These are phyloP conservation scores for Neosilurus hyrtlii DNA, from an alignment of 2,797 vertebrate species.

Conservation along the genomic window DNA sequence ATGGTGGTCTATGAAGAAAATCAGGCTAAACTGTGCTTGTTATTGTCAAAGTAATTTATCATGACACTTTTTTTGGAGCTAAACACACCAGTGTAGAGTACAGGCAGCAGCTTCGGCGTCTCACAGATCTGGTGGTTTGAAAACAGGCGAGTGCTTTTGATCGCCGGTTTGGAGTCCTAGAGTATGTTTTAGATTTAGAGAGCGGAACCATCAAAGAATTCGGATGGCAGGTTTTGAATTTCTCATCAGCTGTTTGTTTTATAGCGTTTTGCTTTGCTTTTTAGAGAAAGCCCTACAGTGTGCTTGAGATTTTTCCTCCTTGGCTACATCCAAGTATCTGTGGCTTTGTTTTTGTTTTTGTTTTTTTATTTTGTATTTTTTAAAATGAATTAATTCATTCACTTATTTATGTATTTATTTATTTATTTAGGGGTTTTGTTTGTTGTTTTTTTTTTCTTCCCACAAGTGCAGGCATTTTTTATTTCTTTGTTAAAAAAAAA, in stretches of 20 bases:
- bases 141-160: background rate
- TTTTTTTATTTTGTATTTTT: too few relatives aligned
- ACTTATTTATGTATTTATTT: too few relatives aligned
- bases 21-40: background rate
- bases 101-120: background rate
- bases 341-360: background rate
- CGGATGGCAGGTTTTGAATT: background rate
- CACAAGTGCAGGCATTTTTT: too few relatives aligned
- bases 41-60: background rate
- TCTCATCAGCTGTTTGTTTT: slow-evolving; percentile 23
- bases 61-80: background rate
- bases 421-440: too few relatives aligned
- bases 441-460: too few relatives aligned
- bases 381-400: too few relatives aligned
- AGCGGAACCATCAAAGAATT: slow-evolving; percentile 2
- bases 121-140: slow-evolving; percentile 12
- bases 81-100: background rate
- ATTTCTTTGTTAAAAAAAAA: too few relatives aligned
- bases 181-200: background rate
- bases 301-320: background rate
- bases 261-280: slow-evolving; percentile 1
- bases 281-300: background rate
- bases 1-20: background rate
- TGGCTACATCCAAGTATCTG: slow-evolving; percentile 4
- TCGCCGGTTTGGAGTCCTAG: background rate